phyloP scores from a whole-genome alignment of 2,113 vertebrate species.

The Lota lota region DNA sequence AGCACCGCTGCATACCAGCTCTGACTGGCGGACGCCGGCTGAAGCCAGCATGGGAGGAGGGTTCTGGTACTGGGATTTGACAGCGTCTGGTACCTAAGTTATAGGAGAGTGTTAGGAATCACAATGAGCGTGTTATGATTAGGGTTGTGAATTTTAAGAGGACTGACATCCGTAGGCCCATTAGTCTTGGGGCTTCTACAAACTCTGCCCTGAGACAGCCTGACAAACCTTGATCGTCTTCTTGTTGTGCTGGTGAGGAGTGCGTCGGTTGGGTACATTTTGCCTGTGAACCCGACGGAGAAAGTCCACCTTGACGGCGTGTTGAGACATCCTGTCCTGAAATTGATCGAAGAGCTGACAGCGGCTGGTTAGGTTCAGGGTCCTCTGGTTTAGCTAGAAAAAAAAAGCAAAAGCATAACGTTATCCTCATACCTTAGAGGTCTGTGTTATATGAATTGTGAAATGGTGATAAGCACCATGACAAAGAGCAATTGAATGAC shows the following conservation, averaged over 20 bases:
- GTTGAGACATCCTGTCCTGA: slow-evolving; percentile 96
- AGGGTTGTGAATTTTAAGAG: no score
- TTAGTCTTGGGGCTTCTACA: not conserved
- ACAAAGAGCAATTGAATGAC: no score
- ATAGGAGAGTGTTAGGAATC: slow-evolving; percentile 12
- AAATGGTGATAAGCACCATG: no score
- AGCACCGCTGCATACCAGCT: slow-evolving; percentile 89
- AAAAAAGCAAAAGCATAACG: slow-evolving; percentile 31
- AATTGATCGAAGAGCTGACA: slow-evolving; percentile 98
- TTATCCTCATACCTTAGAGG: not conserved
- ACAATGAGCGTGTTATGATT: slow-evolving; percentile 1
- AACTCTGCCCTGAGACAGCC: not conserved
- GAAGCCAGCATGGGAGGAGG: slow-evolving; percentile 85
- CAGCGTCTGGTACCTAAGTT: slow-evolving; percentile 91
- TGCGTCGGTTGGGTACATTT: slow-evolving; percentile 83
- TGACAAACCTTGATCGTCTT: slow-evolving; percentile 85
- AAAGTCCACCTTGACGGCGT: slow-evolving; percentile 95
- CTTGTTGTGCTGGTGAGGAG: slow-evolving; percentile 79
- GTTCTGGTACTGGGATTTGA: slow-evolving; percentile 93
- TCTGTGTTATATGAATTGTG: no score
- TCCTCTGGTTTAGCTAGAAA: slow-evolving; percentile 92
- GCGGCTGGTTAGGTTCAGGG: slow-evolving; percentile 90
- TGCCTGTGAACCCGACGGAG: slow-evolving; percentile 90
- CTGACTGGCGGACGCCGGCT: slow-evolving; percentile 88
- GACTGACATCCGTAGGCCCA: no score